A percentile compares a stretch with the other conserved stretches of the same genome.
phyloP scores from a whole-genome alignment of 1,140 invertebrate species.

The Drosophila nasuta region DNA sequence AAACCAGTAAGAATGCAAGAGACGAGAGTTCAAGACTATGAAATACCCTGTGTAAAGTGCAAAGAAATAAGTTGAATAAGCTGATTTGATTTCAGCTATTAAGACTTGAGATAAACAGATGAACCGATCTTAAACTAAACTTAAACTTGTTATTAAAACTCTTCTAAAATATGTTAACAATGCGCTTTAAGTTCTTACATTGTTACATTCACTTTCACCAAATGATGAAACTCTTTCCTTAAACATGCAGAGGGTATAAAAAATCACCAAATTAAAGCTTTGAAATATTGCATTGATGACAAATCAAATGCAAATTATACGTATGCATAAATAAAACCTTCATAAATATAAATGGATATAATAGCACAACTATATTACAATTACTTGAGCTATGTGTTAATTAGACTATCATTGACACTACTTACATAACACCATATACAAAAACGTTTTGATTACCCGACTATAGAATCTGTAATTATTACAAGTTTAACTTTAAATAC shows the following conservation, averaged over 20 bases:
- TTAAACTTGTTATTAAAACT: too few relatives aligned
- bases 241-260: constrained; percentile 9
- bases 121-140: too few relatives aligned
- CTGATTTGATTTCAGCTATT: too few relatives aligned
- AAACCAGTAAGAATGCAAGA: not conserved
- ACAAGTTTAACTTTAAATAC: not conserved
- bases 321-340: not conserved
- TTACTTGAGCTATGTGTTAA: constrained; percentile 4
- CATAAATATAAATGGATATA: not conserved
- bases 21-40: not conserved
- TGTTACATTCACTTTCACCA: not conserved
- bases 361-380: not conserved
- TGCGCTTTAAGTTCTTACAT: too few relatives aligned
- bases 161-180: too few relatives aligned
- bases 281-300: constrained; percentile 29
- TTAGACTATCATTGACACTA: constrained; percentile 1
- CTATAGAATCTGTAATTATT: not conserved
- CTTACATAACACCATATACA: not conserved
- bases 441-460: not conserved
- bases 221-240: not conserved
- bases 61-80: not conserved
- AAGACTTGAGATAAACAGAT: too few relatives aligned
- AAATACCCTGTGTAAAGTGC: not conserved
- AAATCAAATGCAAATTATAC: constrained; percentile 41
- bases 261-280: constrained; percentile 46